Evolutionary conservation across 1,140 invertebrate species (phyloP).

Genomic region (Pygmarrhopalites habei): DNA sequence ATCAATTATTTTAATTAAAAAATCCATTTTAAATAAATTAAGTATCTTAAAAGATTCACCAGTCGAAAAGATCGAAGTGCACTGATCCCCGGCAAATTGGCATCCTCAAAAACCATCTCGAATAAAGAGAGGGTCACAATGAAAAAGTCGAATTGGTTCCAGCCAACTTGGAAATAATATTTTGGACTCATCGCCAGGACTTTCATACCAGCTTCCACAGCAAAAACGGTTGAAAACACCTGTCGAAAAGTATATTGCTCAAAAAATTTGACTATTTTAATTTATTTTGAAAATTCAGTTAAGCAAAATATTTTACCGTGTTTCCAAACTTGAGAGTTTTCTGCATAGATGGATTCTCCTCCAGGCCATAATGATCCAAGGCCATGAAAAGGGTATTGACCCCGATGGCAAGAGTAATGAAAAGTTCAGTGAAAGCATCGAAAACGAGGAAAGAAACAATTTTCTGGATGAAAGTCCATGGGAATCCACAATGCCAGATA

Average conservation of each 20-base stretch:
- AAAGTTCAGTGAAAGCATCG: too few relatives aligned
- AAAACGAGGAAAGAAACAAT: slow-evolving; percentile 78
- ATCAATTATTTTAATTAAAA: too few relatives aligned
- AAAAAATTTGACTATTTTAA: not conserved
- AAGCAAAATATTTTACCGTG: slow-evolving; percentile 16
- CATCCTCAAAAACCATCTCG: too few relatives aligned
- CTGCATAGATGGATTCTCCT: slow-evolving; percentile 40
- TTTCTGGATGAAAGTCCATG: slow-evolving; percentile 84
- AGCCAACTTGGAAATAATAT: slow-evolving; percentile 97
- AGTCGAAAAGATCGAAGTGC: too few relatives aligned
- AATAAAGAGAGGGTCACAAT: too few relatives aligned
- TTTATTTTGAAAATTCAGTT: not conserved
- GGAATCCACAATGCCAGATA: slow-evolving; percentile 92
- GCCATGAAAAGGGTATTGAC: too few relatives aligned
- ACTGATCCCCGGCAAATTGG: slow-evolving; percentile 63
- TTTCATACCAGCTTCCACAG: slow-evolving; percentile 88
- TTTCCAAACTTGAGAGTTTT: slow-evolving; percentile 46
- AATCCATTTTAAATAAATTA: slow-evolving; percentile 30
- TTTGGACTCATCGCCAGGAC: slow-evolving; percentile 94
- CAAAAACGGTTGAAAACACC: slow-evolving; percentile 98
- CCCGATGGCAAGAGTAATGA: slow-evolving; percentile 96
- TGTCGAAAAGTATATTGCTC: slow-evolving; percentile 47
- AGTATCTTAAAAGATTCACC: slow-evolving; percentile 95
- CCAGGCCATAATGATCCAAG: too few relatives aligned
- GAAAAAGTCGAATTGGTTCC: slow-evolving; percentile 98